These are phyloP conservation scores for Macrosiphum euphorbiae DNA, from an alignment of 2,888 invertebrate species.

Conservation along the genomic window DNA sequence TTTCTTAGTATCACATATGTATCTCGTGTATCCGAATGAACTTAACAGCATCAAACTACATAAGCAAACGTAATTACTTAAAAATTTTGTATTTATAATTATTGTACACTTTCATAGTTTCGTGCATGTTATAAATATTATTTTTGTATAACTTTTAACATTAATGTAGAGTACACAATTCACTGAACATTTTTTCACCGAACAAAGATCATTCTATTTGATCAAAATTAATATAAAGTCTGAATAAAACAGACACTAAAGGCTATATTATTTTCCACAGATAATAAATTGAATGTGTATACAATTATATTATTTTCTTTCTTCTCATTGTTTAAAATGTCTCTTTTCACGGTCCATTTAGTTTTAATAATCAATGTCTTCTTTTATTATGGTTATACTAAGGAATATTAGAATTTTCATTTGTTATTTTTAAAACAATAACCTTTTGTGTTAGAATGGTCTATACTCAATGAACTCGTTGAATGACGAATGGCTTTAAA, in stretches of 20 bases:
- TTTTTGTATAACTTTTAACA: not conserved
- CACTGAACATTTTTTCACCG: not conserved
- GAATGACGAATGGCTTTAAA: not conserved
- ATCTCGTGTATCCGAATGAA: not conserved
- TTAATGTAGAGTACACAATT: not conserved
- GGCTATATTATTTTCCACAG: not conserved
- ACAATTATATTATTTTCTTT: conserved; percentile 1
- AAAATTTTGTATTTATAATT: not conserved
- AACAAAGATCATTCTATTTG: not conserved
- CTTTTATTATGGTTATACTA: not conserved
- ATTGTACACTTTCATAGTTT: not conserved
- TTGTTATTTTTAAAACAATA: conserved; percentile 45
- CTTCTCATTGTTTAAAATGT: conserved; percentile 28
- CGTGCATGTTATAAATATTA: not conserved
- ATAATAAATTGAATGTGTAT: conserved; percentile 36
- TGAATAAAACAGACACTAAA: not conserved
- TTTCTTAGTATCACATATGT: not conserved
- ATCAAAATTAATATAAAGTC: not conserved
- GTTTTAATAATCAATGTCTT: conserved; percentile 28
- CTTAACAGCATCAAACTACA: not conserved
- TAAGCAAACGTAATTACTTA: not conserved
- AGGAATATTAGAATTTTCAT: conserved; percentile 20
- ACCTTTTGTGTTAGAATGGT: not conserved
- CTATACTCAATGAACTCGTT: not conserved
- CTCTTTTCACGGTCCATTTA: conserved; percentile 35